A percentile compares a stretch with the other conserved stretches of the same genome.
Conservation (phyloP, 2,888 invertebrate genomes). For the Xestia c-nigrum region DNA sequence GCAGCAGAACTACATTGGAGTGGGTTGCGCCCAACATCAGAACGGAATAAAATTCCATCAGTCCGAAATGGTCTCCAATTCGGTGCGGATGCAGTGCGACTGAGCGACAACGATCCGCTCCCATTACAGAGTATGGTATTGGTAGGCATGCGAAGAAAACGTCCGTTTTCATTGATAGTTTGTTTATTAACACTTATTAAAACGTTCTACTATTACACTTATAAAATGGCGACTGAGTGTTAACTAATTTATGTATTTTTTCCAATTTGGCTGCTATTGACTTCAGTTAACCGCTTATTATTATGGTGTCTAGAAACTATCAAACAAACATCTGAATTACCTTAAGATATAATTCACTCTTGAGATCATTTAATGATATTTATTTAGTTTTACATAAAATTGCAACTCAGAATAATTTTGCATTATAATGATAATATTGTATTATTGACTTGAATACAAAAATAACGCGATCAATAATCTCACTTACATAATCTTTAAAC, state of each 20-base stretch:
- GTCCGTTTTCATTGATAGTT: constrained; percentile 69
- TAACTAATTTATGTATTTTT: constrained; percentile 71
- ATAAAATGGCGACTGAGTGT: constrained; percentile 84
- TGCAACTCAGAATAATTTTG: constrained; percentile 62
- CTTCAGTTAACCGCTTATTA: constrained; percentile 63
- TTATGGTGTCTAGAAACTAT: constrained; percentile 67
- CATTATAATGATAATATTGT: constrained; percentile 51
- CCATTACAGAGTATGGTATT: neutral
- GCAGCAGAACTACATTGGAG: neutral
- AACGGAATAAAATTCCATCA: neutral
- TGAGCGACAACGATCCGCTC: neutral
- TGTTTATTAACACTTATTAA: constrained; percentile 88
- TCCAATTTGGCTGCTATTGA: constrained; percentile 76
- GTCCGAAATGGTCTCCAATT: neutral
- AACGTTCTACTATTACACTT: constrained; percentile 85
- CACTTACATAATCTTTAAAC: constrained; percentile 82
- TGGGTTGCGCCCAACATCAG: neutral
- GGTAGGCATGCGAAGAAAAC: constrained; percentile 24
- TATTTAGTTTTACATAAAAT: constrained; percentile 63
- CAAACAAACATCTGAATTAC: constrained; percentile 66
- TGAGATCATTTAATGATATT: constrained; percentile 79
- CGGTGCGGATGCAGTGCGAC: neutral
- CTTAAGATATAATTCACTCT: constrained; percentile 71
- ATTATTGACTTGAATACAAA: constrained; percentile 79
- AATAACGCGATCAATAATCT: constrained; percentile 87